phyloP scores from a whole-genome alignment of 1,140 invertebrate genomes.

The Magallana gigas region DNA sequence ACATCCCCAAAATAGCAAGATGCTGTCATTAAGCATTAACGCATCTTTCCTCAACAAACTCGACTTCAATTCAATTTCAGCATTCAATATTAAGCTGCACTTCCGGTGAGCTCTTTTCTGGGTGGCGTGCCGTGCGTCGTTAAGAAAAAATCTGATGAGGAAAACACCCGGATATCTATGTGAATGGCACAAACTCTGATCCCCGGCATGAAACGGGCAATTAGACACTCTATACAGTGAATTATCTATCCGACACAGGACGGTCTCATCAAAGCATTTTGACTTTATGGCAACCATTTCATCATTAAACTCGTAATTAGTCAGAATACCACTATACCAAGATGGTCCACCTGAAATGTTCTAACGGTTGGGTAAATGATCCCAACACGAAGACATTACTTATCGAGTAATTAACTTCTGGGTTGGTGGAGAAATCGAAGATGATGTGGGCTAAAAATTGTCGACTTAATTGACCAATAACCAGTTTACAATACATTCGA shows the following conservation, averaged over 20 bases:
- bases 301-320: slow-evolving; percentile 29
- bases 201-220: slow-evolving; percentile 30
- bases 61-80: slow-evolving; percentile 23
- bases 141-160: slow-evolving; percentile 15
- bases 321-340: slow-evolving; percentile 8
- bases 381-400: slow-evolving; percentile 16
- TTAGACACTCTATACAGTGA: slow-evolving; percentile 32
- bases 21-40: slow-evolving; percentile 3
- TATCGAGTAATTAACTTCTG: slow-evolving; percentile 5
- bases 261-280: slow-evolving; percentile 34
- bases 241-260: slow-evolving; percentile 35
- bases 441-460: not conserved
- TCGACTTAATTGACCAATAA: not conserved
- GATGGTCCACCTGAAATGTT: slow-evolving; percentile 29
- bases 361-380: not conserved
- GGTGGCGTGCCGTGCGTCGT: slow-evolving; percentile 3
- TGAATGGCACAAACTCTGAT: slow-evolving; percentile 20
- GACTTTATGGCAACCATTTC: slow-evolving; percentile 30
- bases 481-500: not conserved
- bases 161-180: slow-evolving; percentile 28
- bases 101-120: slow-evolving; percentile 3
- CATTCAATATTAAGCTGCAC: slow-evolving; percentile 37
- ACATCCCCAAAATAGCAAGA: slow-evolving; percentile 12
- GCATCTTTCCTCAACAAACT: slow-evolving; percentile 18
- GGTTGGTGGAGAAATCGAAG: not conserved